Evolutionary conservation across 2,888 invertebrate species (phyloP).

Genomic region (Suillia variegata): DNA sequence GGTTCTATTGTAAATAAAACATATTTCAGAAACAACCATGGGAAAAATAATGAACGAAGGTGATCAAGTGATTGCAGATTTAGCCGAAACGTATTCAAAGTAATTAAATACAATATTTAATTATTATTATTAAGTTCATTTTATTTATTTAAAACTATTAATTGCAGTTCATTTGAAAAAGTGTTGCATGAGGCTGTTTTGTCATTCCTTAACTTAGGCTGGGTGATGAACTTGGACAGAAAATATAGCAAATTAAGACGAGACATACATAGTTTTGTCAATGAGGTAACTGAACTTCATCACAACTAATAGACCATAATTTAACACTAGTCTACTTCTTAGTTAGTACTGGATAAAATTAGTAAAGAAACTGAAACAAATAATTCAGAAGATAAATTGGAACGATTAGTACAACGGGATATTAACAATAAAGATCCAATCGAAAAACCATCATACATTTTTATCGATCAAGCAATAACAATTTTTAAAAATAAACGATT

Average conservation of each 20-base stretch:
- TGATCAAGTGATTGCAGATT: slow-evolving; percentile 22
- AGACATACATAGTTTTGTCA: no score
- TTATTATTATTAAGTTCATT: background rate
- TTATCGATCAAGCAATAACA: slow-evolving; percentile 37
- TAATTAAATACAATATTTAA: slow-evolving; percentile 10
- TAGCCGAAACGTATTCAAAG: slow-evolving; percentile 16
- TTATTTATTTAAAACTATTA: background rate
- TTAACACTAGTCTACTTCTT: background rate
- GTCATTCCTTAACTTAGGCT: background rate
- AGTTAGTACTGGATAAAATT: background rate
- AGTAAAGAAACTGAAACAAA: background rate
- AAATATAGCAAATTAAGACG: background rate
- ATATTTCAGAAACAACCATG: slow-evolving; percentile 31
- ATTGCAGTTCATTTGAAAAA: slow-evolving; percentile 8
- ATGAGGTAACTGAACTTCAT: no score
- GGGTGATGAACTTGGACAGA: background rate
- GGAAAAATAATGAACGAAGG: slow-evolving; percentile 25
- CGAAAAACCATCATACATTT: slow-evolving; percentile 32
- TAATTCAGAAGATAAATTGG: background rate
- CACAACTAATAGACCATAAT: background rate
- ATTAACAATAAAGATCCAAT: background rate
- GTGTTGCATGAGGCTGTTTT: background rate
- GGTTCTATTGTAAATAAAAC: no score
- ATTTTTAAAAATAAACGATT: slow-evolving; percentile 29
- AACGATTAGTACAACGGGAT: background rate